These are phyloP conservation scores for Dermochelys coriacea DNA, from an alignment of 2,797 vertebrate species.

Conservation along the genomic window DNA sequence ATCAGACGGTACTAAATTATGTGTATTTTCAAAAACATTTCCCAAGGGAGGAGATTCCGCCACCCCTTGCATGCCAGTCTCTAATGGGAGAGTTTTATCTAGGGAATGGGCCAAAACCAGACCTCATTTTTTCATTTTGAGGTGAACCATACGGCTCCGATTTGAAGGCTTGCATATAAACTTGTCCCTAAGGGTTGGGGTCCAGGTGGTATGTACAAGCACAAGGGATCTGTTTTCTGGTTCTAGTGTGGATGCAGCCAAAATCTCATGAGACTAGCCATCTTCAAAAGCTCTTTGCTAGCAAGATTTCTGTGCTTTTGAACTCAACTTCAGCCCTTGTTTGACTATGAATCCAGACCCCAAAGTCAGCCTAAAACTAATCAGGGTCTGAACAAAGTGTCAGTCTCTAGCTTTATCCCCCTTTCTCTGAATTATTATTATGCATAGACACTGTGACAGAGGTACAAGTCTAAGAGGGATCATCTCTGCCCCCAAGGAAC, in stretches of 20 bases:
- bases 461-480: not conserved
- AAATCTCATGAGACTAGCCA: not conserved
- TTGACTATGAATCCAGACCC: not conserved
- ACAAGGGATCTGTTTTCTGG: not conserved
- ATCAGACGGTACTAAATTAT: not conserved
- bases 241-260: not conserved
- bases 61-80: not conserved
- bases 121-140: not conserved
- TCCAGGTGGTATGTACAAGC: not conserved
- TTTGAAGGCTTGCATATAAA: not conserved
- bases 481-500: not conserved
- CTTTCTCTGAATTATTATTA: not conserved
- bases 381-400: not conserved
- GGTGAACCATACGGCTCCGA: not conserved
- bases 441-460: not conserved
- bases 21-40: not conserved
- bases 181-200: too few species aligned
- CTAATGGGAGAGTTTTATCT: not conserved
- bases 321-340: not conserved
- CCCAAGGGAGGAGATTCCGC: not conserved
- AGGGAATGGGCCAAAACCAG: not conserved
- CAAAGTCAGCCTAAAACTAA: not conserved
- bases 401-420: not conserved
- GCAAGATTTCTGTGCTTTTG: rapidly evolving
- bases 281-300: not conserved